A percentile compares a stretch with the other conserved stretches of the same genome.
Evolutionary conservation across 2,113 vertebrate genomes (phyloP).

Genomic region (Pterophyllum scalare): DNA sequence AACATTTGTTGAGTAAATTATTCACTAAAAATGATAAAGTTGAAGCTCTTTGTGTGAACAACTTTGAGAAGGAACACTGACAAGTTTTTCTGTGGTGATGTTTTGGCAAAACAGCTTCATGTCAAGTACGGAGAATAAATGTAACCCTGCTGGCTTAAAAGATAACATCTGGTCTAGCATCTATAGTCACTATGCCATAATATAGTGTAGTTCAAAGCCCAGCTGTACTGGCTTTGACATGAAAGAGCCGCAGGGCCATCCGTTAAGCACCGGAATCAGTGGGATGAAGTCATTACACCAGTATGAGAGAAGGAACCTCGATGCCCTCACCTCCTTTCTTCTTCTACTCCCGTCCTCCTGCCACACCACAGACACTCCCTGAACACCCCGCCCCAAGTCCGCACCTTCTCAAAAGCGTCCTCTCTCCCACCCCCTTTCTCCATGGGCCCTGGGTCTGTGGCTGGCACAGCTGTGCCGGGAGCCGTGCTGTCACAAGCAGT

Average conservation of each 20-base stretch:
- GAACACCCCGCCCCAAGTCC: conserved; percentile 29
- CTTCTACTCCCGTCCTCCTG: conserved; percentile 12
- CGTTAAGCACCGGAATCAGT: conserved; percentile 29
- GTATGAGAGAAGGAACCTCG: conserved; percentile 27
- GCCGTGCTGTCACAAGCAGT: conserved; percentile 95
- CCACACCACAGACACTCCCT: conserved; percentile 23
- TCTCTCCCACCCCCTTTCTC: conserved; percentile 41
- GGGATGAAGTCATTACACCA: conserved; percentile 34
- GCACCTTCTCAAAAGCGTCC: conserved; percentile 43
- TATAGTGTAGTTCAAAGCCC: conserved; percentile 11
- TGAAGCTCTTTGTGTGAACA: neutral
- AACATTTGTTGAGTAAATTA: neutral
- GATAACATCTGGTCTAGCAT: conserved; percentile 35
- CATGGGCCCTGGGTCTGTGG: conserved; percentile 71
- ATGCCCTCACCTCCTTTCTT: conserved; percentile 32
- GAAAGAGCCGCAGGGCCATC: neutral
- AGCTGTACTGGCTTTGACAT: conserved; percentile 23
- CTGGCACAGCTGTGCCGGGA: conserved; percentile 95
- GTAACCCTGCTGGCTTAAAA: conserved; percentile 17
- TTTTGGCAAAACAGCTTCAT: neutral
- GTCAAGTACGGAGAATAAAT: neutral
- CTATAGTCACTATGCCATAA: conserved; percentile 1
- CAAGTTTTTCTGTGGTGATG: neutral
- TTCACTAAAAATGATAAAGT: neutral
- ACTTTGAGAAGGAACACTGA: neutral